Evolutionary conservation across 2,797 vertebrate species (phyloP).

Genomic region (Pristis pectinata): DNA sequence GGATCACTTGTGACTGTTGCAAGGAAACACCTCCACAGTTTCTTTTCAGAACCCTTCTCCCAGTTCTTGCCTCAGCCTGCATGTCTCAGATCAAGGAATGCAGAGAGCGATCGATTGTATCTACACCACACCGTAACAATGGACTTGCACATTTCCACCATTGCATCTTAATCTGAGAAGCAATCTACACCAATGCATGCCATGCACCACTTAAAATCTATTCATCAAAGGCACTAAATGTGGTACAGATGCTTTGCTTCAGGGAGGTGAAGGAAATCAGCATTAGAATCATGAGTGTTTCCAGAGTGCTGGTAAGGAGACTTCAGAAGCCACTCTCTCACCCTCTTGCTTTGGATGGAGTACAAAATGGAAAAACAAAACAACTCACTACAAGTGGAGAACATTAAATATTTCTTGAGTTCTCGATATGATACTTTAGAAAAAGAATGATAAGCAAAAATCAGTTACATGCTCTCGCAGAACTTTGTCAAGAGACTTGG

Average conservation of each 20-base stretch:
- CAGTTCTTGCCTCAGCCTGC: background rate
- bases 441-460: background rate
- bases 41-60: background rate
- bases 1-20: background rate
- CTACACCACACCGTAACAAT: background rate
- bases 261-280: background rate
- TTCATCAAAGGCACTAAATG: background rate
- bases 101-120: background rate
- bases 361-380: background rate
- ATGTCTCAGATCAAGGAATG: background rate
- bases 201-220: background rate
- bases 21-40: background rate
- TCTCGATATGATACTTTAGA: background rate
- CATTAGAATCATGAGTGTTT: background rate
- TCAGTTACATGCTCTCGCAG: slow-evolving; percentile 37
- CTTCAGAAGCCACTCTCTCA: background rate
- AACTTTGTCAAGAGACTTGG: slow-evolving; percentile 31
- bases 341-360: background rate
- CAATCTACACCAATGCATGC: background rate
- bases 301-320: no score
- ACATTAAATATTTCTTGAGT: background rate
- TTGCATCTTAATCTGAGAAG: background rate
- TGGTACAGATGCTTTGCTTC: background rate
- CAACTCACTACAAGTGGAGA: background rate
- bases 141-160: background rate